A percentile compares a stretch with the other conserved stretches of the same genome.
Evolutionary conservation across 2,888 invertebrate species (phyloP).

Genomic region (Drosophila infuscata): DNA sequence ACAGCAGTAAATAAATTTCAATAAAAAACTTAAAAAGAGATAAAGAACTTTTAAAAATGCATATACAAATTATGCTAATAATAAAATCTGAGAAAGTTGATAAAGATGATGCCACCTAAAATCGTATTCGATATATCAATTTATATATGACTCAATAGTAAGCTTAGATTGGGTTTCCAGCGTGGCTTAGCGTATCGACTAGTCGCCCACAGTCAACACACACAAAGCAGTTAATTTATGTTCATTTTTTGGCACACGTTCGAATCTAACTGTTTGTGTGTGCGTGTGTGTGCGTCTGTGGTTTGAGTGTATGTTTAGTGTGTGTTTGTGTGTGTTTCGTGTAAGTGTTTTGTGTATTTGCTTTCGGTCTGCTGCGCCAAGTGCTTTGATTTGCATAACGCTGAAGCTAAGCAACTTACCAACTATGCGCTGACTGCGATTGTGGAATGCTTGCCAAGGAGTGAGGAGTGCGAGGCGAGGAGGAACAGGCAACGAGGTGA

Average conservation of each 20-base stretch:
- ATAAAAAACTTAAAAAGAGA: background rate
- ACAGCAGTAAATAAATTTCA: background rate
- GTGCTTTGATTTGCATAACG: constrained; percentile 66
- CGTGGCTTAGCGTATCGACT: constrained; percentile 30
- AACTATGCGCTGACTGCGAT: constrained; percentile 34
- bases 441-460: constrained; percentile 14
- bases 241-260: constrained; percentile 74
- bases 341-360: constrained; percentile 25
- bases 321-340: constrained; percentile 15
- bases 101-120: background rate
- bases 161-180: background rate
- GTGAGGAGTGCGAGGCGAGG: background rate
- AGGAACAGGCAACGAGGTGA: constrained; percentile 2
- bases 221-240: constrained; percentile 66
- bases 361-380: constrained; percentile 32
- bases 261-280: constrained; percentile 29
- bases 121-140: background rate
- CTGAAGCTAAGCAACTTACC: constrained; percentile 45
- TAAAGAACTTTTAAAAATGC: background rate
- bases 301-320: constrained; percentile 28
- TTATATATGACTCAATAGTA: background rate
- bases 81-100: background rate
- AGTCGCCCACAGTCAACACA: constrained; percentile 33
- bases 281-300: constrained; percentile 25
- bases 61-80: background rate